Evolutionary conservation across 2,888 invertebrate species (phyloP).

Genomic region (Habroteleia sp.): DNA sequence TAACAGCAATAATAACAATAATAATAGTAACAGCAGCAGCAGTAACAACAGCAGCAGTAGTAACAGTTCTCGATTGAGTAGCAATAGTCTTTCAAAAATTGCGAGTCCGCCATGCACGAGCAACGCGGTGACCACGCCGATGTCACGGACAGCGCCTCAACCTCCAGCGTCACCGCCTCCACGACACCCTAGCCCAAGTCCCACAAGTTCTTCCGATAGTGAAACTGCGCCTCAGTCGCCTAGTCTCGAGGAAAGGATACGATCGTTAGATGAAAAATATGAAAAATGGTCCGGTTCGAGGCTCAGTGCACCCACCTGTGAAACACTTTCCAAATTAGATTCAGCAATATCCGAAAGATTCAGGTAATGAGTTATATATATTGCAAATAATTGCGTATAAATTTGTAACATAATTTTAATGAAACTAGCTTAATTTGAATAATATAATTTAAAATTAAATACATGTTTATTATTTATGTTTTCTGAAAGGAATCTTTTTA

Average conservation of each 20-base stretch:
- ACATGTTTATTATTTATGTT: too few species aligned
- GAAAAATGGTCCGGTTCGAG: conserved; percentile 92
- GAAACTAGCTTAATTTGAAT: too few species aligned
- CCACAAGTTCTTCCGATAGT: conserved; percentile 86
- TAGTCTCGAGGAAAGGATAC: conserved; percentile 94
- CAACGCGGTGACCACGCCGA: conserved; percentile 80
- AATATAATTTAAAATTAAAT: too few species aligned
- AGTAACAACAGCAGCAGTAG: conserved; percentile 23
- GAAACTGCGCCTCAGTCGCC: conserved; percentile 85
- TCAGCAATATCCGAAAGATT: conserved; percentile 82
- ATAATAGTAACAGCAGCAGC: conserved; percentile 15
- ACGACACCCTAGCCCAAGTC: conserved; percentile 88
- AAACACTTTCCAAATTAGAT: conserved; percentile 82
- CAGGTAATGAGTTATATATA: too few species aligned
- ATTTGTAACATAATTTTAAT: too few species aligned
- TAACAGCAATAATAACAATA: conserved; percentile 64
- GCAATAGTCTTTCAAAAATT: conserved; percentile 72
- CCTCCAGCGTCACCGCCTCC: conserved; percentile 85
- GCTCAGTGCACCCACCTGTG: conserved; percentile 83
- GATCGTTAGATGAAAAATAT: conserved; percentile 95
- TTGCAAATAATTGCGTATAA: too few species aligned
- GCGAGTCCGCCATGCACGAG: conserved; percentile 79
- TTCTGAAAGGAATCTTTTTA: too few species aligned
- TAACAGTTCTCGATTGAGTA: conserved; percentile 21
- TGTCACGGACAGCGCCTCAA: conserved; percentile 84